Conservation (phyloP, 1,140 invertebrate species). For the Papilio polytes region DNA sequence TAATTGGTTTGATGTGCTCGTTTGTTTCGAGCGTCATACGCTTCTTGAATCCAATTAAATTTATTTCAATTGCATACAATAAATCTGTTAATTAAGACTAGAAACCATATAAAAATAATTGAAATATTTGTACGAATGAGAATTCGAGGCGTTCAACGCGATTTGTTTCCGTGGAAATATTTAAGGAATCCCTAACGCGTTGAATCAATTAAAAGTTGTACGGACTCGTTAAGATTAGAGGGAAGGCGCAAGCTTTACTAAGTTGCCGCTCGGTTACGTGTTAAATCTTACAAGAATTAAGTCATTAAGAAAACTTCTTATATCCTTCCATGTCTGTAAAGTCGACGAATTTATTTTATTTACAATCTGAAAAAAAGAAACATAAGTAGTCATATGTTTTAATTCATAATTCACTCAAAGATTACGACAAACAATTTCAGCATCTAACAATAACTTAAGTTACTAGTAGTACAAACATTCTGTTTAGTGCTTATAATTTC, state of each 20-base stretch:
- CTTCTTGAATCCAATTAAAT: background rate
- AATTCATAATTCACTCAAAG: too few relatives aligned
- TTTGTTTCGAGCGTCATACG: background rate
- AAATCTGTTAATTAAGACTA: background rate
- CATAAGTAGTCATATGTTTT: background rate
- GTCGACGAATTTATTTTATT: background rate
- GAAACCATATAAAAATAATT: background rate
- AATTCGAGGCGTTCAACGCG: background rate
- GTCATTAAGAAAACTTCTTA: constrained; percentile 4
- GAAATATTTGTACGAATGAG: background rate
- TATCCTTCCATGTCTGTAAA: background rate
- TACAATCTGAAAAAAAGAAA: background rate
- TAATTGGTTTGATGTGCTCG: background rate
- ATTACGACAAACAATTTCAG: too few relatives aligned
- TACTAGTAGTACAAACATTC: too few relatives aligned
- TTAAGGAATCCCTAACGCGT: constrained; percentile 17
- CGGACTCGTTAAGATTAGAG: constrained; percentile 32
- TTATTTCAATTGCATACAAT: background rate
- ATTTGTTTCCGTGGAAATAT: background rate
- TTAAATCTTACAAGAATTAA: constrained; percentile 27
- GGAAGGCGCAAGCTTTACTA: background rate
- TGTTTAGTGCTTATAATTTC: too few relatives aligned
- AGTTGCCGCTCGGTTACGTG: constrained; percentile 10
- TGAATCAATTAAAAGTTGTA: constrained; percentile 28
- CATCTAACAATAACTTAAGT: too few relatives aligned